Evolutionary conservation across 2,888 invertebrate genomes (phyloP).

Genomic region (Netelia melanura): DNA sequence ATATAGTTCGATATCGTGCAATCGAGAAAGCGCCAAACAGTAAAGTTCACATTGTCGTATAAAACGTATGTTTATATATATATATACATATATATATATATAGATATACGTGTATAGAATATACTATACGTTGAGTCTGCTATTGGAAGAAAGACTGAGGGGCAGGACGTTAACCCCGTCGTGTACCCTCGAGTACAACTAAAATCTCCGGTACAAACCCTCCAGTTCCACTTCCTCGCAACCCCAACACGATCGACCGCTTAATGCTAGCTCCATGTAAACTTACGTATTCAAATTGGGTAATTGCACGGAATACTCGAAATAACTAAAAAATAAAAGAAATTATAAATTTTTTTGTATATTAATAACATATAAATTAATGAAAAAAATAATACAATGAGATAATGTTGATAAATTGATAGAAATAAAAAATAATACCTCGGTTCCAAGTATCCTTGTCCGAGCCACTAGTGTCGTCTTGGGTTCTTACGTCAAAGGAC

Average conservation of each 20-base stretch:
- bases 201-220: constrained; percentile 32
- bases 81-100: constrained; percentile 19
- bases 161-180: constrained; percentile 63
- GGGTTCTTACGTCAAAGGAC: constrained; percentile 42
- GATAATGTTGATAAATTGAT: background rate
- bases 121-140: constrained; percentile 23
- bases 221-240: background rate
- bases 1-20: constrained; percentile 58
- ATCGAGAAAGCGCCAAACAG: constrained; percentile 59
- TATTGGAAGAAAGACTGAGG: constrained; percentile 55
- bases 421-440: constrained; percentile 44
- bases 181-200: constrained; percentile 36
- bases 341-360: background rate
- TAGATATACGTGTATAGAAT: background rate
- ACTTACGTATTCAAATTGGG: background rate
- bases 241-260: constrained; percentile 9
- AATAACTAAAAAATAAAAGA: background rate
- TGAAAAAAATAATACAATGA: background rate
- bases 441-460: constrained; percentile 53
- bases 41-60: constrained; percentile 42
- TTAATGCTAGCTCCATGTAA: background rate
- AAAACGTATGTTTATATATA: constrained; percentile 16
- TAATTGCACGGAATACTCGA: background rate
- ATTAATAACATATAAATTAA: background rate
- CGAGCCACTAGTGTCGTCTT: constrained; percentile 46